Evolutionary conservation across 1,140 invertebrate species (phyloP).

Genomic region (Drosophila nebulosa): DNA sequence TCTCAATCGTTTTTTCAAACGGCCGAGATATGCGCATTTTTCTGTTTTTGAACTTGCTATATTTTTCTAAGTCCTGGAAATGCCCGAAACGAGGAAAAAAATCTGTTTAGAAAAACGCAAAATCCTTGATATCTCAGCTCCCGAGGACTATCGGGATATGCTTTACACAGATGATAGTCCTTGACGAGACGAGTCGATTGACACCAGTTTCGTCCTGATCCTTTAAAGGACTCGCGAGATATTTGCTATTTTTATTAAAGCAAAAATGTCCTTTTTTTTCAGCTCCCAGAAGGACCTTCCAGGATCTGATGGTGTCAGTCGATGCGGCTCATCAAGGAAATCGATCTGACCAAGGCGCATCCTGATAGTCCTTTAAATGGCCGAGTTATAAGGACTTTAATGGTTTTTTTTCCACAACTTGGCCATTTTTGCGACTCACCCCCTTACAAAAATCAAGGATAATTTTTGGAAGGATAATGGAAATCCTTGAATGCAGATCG

Average conservation of each 20-base stretch:
- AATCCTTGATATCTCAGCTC: not conserved
- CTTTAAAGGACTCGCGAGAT: not conserved
- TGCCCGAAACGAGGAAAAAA: not conserved
- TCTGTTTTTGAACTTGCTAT: not conserved
- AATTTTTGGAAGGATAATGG: not conserved
- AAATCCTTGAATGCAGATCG: not conserved
- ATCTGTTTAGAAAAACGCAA: not conserved
- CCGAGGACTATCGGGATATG: not conserved
- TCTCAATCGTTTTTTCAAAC: not conserved
- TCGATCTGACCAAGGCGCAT: not conserved
- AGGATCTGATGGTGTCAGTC: not conserved
- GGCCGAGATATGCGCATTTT: not conserved
- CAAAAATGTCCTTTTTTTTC: not conserved
- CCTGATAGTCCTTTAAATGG: not conserved
- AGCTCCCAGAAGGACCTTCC: not conserved
- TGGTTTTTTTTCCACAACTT: not conserved
- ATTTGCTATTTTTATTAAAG: not conserved
- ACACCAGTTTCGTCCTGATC: not conserved
- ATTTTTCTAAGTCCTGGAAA: too few species aligned
- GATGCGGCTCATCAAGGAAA: not conserved
- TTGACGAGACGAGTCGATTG: not conserved
- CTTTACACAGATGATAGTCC: not conserved
- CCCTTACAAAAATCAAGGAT: not conserved
- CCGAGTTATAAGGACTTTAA: not conserved
- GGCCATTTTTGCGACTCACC: not conserved